Evolutionary conservation across 2,113 vertebrate species (phyloP).

Genomic region (Zosterops japonicus): DNA sequence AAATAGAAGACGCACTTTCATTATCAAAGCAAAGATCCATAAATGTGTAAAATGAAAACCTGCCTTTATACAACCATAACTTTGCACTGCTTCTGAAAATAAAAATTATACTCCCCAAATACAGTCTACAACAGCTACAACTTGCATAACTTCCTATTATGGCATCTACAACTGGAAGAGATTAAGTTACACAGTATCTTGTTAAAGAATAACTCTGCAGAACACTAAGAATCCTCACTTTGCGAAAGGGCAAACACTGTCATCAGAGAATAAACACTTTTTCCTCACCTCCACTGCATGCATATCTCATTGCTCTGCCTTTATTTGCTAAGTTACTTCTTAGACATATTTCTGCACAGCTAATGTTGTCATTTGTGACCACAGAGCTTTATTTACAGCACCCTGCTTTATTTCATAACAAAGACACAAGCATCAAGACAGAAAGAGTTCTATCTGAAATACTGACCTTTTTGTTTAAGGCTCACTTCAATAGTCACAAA

Average conservation of each 20-base stretch:
- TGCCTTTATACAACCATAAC: not conserved
- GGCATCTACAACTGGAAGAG: not conserved
- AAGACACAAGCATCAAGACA: not conserved
- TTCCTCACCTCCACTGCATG: not conserved
- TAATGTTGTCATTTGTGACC: not conserved
- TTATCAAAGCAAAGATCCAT: slow-evolving; percentile 9
- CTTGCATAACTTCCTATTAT: not conserved
- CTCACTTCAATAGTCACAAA: slow-evolving; percentile 96
- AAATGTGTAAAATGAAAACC: not conserved
- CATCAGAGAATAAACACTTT: not conserved
- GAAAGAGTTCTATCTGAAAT: not conserved
- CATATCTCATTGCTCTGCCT: not conserved
- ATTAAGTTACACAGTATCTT: not conserved
- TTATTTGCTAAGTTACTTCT: not conserved
- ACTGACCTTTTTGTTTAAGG: slow-evolving; percentile 96
- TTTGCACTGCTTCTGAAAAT: not conserved
- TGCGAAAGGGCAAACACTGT: not conserved
- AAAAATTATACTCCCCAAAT: not conserved
- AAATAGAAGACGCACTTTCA: not conserved
- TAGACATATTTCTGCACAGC: not conserved
- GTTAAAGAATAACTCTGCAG: not conserved
- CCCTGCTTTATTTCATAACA: not conserved
- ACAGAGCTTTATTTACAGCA: not conserved
- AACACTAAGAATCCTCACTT: not conserved
- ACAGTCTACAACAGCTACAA: not conserved